Base-by-base conservation (phyloP, 2,888 invertebrate species). In the Andrena flavipes region DNA sequence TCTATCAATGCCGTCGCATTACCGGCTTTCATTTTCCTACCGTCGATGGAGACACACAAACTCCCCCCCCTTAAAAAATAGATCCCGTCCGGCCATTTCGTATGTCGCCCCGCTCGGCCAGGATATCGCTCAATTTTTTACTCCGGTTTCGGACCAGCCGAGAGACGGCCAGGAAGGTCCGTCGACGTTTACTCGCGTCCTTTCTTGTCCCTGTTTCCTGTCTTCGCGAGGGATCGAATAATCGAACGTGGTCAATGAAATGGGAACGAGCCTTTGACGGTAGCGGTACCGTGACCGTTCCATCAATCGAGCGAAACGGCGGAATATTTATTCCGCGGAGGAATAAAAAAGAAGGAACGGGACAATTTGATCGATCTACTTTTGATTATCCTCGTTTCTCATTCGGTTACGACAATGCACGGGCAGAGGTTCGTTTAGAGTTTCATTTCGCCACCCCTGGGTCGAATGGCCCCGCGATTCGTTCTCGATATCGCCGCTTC, bases 1-100 rank as follows among this genome's bases (percentile, higher is more conserved):
- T 93, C 92, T 91, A 91, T 93, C 93, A 93, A 92, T 92, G 92
- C 92, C 91, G 86, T 85, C 85, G 88, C 91, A 92, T 91, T 92
- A 90, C 91, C 91, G 92, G 89, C 56, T 91, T 91, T 91, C 91
- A 92, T 92, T 92, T 92, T 93, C 91, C 90, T 90, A 91, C 56
- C 89, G 88, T 87, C 90, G 92, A 92, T 89, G 89, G 88, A 90
- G 89, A 89, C 84, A 87, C 89, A 90, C 91, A 90, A 91, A 90
- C 90, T 89, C 88, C n/a, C 23, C 20, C 20, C 56, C 54, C 23
- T 82, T 89, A 86, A 90, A 92, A 92, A 92, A 92, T 90, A 87
- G 87, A 88, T 91, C 79, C 87, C 89, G 80, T 88, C 89, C 90
- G 89, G 76, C 80, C 82, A 80, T 75, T 77, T 35, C 76, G 71